Base-by-base conservation (phyloP, 2,888 invertebrate species). In the Drosophila fungiperda region DNA sequence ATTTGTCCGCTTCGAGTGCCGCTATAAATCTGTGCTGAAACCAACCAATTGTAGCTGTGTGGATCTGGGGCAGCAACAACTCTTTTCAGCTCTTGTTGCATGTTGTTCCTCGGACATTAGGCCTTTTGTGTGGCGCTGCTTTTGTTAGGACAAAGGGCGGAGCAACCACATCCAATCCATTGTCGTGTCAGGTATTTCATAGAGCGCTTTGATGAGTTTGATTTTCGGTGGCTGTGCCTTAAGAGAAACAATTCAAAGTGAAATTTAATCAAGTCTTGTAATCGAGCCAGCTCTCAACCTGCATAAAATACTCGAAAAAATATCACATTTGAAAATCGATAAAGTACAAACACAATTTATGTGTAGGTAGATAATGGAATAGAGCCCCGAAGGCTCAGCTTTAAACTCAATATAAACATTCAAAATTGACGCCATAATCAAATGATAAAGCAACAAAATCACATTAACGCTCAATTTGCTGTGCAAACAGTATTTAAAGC, bases 371-470 rank as follows among this genome's bases (percentile, higher is more conserved):
- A 20, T 32, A 36, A 23, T 17, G 20, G 45, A 26, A 26, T 26
- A 26, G 26, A 33, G n/a, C 8, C n/a, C 49, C 23, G 0, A 8
- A 29, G 38, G 45, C 61, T 60, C 52, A 52, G 69, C 73, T 78
- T 85, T 87, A 85, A 89, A 89, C 66, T 89, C 68, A 85, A 85
- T 88, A 86, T 80, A 62, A 64, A 58, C 79, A 73, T 71, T 73
- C 5, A 64, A 76, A 76, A 68, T 60, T 60, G 74, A 68, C 59
- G 50, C 33, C 57, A 66, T 86, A 84, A 86, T 86, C 82, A 72
- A 86, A 86, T 86, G 68, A 86, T 68, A 80, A 64, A 60, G 72
- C 78, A 85, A 85, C 86, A 76, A 78, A 87, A 89, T 87, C 83
- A 87, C 89, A 87, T 87, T 87, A 85, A 65, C 82, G 67, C 74